phyloP scores from a whole-genome alignment of 2,797 vertebrate genomes.

The Falco cherrug region DNA sequence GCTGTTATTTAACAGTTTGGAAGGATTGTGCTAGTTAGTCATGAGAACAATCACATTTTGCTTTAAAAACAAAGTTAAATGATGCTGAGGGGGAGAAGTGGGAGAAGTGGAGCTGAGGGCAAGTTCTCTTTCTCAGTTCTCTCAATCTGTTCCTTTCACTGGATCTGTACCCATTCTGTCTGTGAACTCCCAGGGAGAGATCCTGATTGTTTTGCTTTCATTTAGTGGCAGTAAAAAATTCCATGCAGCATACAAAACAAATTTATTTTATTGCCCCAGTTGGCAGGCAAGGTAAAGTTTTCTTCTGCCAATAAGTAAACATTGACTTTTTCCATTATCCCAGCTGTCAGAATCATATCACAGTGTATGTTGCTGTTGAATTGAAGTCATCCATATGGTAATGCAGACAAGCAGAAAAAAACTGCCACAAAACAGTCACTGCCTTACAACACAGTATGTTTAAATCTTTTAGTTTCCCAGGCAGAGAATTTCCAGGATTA shows the following conservation, averaged over 20 bases:
- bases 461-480: not conserved
- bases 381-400: slow-evolving; percentile 54
- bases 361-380: slow-evolving; percentile 24
- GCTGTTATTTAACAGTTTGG: not conserved
- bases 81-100: slow-evolving; percentile 14
- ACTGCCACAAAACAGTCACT: not conserved
- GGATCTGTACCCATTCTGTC: not conserved
- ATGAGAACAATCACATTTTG: not conserved
- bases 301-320: slow-evolving; percentile 50
- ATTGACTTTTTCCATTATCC: slow-evolving; percentile 55
- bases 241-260: slow-evolving; percentile 9
- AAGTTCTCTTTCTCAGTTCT: not conserved
- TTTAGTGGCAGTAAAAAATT: slow-evolving; percentile 47
- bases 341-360: slow-evolving; percentile 30
- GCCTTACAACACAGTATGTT: not conserved
- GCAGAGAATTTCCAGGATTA: not conserved
- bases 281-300: slow-evolving; percentile 56
- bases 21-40: not conserved
- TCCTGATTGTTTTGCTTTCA: slow-evolving; percentile 36
- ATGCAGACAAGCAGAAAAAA: slow-evolving; percentile 10
- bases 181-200: slow-evolving; percentile 21
- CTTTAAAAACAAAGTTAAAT: not conserved
- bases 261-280: slow-evolving; percentile 49
- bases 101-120: not conserved
- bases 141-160: not conserved